Base-by-base conservation (phyloP, 2,797 vertebrate species). In the Fratercula arctica region DNA sequence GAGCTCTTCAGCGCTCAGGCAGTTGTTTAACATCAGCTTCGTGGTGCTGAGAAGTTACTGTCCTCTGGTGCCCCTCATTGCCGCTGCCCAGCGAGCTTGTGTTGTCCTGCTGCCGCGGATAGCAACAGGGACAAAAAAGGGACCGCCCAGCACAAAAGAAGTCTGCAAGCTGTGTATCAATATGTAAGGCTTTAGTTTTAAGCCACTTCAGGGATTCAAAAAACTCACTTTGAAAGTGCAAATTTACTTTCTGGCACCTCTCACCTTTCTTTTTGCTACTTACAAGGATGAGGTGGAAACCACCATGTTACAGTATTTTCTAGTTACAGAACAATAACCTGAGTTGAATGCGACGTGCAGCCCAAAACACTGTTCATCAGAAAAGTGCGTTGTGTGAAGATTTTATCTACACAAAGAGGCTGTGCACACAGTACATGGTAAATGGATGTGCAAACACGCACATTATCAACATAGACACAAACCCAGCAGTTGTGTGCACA, bases 381-480 rank as follows among this genome's bases (percentile, higher is more conserved):
- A 83, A 11, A 53, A 60, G 16, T 0, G 5, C 1, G 0, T 1
- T 41, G 23, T 23, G 28, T n/a, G 56, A 48, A 77, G 48, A n/a
- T 16, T 7, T 35, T 3, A 16, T 20, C 70, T 41, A 5, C 8
- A 4, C 35, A 19, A 45, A 66, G 56, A 2, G 1, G 16, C 15
- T 1, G 15, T 13, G 46, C 74, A 67, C 35, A 18, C 0, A 0
- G 63, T 4, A 12, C 0, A 2, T 7, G 31, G 29, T 1, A 23
- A 72, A 64, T 2, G 31, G 50, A 25, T 0, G 0, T 8, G 11
- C 11, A 74, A 68, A 67, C 10, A 3, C 3, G 0, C 9, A 12
- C 33, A 12, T 35, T 28, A 9, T 13, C 19, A 29, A 31, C 13
- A 13, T 1, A n/a, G 39, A 37, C 15, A 25, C 18, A 41, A 31